phyloP scores from a whole-genome alignment of 2,888 invertebrate genomes.

The Scaptomyza parva region DNA sequence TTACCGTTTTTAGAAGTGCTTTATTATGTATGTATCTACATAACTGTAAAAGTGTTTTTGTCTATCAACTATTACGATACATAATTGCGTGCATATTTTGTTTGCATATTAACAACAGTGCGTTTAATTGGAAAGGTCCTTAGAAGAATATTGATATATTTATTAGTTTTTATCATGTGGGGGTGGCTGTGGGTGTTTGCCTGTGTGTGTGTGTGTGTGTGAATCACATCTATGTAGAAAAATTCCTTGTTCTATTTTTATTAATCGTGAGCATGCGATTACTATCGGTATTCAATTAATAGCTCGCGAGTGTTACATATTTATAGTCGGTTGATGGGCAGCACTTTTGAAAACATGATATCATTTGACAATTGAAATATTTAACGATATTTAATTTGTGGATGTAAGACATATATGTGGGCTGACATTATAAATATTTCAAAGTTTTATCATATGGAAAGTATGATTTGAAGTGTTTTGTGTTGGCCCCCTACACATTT shows the following conservation, averaged over 20 bases:
- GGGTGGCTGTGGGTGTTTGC: not conserved
- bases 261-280: not conserved
- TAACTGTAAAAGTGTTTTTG: constrained; percentile 5
- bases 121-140: constrained; percentile 14
- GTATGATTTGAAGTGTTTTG: not conserved
- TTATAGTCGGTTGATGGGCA: constrained; percentile 5
- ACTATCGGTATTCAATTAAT: constrained; percentile 38
- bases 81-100: constrained; percentile 19
- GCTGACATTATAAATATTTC: no score
- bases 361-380: not conserved
- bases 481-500: no score
- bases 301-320: constrained; percentile 40
- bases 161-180: not conserved
- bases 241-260: not conserved
- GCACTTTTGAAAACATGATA: constrained; percentile 9
- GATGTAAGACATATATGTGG: not conserved
- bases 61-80: not conserved
- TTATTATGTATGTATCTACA: constrained; percentile 10
- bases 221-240: not conserved
- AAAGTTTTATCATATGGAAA: not conserved
- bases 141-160: not conserved
- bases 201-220: not conserved
- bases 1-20: constrained; percentile 28
- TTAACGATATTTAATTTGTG: not conserved
- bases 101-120: constrained; percentile 16